Percentiles rank a stretch among this genome's conserved stretches.
These are phyloP conservation scores for Aptenodytes patagonicus DNA, from an alignment of 2,113 vertebrate species.

Conservation along the genomic window DNA sequence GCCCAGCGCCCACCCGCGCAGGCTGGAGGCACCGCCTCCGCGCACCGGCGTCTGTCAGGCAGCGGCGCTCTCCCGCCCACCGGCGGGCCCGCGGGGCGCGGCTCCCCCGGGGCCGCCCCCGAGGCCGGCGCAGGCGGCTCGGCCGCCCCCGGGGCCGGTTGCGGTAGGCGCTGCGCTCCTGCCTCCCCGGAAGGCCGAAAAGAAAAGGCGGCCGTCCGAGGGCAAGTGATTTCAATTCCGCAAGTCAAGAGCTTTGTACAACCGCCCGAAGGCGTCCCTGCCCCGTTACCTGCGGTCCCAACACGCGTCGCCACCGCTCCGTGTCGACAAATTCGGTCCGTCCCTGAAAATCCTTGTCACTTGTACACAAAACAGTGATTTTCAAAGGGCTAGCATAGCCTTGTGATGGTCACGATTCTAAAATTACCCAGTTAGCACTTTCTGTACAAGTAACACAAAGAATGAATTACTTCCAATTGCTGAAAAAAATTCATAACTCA, in stretches of 20 bases:
- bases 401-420: fast-evolving
- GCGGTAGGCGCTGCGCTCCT: neutral
- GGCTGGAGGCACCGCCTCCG: too few species aligned
- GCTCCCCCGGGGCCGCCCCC: too few species aligned
- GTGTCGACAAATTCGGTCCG: fast-evolving
- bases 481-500: neutral
- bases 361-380: fast-evolving
- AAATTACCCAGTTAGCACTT: neutral
- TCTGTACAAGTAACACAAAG: neutral
- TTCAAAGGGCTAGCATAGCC: neutral
- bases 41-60: too few species aligned
- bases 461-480: neutral
- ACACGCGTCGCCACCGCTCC: fast-evolving
- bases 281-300: neutral
- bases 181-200: fast-evolving
- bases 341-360: too few species aligned
- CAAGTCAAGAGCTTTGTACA: neutral
- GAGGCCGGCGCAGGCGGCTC: too few species aligned
- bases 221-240: fast-evolving
- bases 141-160: too few species aligned
- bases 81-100: too few species aligned
- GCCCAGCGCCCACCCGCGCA: too few species aligned
- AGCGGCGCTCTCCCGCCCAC: too few species aligned
- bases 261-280: neutral
- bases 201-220: fast-evolving